Evolutionary conservation across 2,888 invertebrate species (phyloP).

Genomic region (Pachycephus smyrnensis): DNA sequence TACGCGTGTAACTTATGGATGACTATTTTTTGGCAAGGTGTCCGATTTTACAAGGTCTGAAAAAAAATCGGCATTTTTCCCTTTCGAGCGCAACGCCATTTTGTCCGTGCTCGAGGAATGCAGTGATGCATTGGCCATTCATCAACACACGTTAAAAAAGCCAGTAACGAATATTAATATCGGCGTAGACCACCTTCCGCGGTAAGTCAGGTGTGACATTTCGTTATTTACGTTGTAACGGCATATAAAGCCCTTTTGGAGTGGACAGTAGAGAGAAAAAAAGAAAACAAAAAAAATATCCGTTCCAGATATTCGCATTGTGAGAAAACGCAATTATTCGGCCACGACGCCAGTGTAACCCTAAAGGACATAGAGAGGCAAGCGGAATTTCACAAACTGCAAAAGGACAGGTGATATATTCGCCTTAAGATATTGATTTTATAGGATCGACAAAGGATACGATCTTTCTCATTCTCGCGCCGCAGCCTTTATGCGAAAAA

Average conservation of each 20-base stretch:
- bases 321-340: slow-evolving; percentile 13
- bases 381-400: slow-evolving; percentile 31
- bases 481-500: slow-evolving; percentile 41
- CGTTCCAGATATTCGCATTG: not conserved
- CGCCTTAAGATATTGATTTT: not conserved
- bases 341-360: slow-evolving; percentile 16
- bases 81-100: slow-evolving; percentile 37
- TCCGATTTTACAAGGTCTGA: not conserved
- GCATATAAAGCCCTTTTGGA: not conserved
- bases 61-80: not conserved
- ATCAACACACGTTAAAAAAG: slow-evolving; percentile 48
- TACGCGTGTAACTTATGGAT: not conserved
- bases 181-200: not conserved
- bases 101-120: slow-evolving; percentile 50
- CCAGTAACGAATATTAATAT: slow-evolving; percentile 15
- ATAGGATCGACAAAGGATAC: not conserved
- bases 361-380: slow-evolving; percentile 29
- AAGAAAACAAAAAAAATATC: not conserved
- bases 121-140: slow-evolving; percentile 51
- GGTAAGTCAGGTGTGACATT: not conserved
- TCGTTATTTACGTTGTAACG: not conserved
- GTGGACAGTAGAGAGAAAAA: not conserved
- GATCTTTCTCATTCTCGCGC: not conserved
- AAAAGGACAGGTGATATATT: slow-evolving; percentile 35
- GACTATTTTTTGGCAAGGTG: not conserved